Evolutionary conservation across 2,797 vertebrate species (phyloP).

Genomic region (Sylvia borin): DNA sequence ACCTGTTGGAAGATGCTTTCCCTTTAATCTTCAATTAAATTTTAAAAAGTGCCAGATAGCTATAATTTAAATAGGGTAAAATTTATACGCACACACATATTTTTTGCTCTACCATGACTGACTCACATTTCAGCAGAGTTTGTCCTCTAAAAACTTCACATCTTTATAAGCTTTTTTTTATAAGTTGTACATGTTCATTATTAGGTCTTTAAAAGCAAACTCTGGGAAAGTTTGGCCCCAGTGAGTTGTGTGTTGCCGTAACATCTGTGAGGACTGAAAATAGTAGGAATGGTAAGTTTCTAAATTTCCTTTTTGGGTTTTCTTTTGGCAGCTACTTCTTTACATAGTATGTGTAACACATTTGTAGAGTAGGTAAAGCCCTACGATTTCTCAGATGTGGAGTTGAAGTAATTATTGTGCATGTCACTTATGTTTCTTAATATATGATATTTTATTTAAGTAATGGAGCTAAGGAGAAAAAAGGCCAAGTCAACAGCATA

Average conservation of each 20-base stretch:
- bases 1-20: not conserved
- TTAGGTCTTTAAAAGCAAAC: not conserved
- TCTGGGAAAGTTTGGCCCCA: not conserved
- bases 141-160: not conserved
- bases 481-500: not conserved
- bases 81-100: not conserved
- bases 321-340: not conserved
- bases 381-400: not conserved
- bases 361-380: not conserved
- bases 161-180: not conserved
- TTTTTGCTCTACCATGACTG: not conserved
- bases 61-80: not conserved
- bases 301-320: not conserved
- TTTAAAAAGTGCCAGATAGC: not conserved
- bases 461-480: not conserved
- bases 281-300: not conserved
- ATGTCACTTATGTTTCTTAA: not conserved
- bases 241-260: not conserved
- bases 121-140: not conserved
- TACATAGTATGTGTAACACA: not conserved
- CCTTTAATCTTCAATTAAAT: not conserved
- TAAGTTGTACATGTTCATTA: not conserved
- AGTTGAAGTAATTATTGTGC: not conserved
- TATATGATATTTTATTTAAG: not conserved
- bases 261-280: not conserved